Evolutionary conservation across 2,113 vertebrate species (phyloP), one percentile per base, ranked within the genome.

Genomic region (Amazona guildingii): DNA sequence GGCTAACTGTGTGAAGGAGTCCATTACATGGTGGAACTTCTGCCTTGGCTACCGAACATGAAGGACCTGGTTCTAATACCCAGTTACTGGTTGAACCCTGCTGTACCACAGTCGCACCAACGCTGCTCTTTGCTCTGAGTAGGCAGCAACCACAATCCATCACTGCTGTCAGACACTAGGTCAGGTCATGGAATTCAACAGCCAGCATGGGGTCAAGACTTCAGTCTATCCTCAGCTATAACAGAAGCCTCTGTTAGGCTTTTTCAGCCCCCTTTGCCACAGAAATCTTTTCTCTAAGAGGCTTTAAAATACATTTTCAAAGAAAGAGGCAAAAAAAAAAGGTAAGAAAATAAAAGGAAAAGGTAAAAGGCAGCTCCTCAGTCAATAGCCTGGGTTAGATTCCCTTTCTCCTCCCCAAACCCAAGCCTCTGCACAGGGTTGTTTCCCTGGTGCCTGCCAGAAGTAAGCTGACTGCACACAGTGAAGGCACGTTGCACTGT

Each of bases 211-310:
- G 80, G 81, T 95, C 85, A 89, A 49, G 57, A 8, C 57, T 35
- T 27, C 72, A 33, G 46, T 25, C 72, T 88, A 14, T 11, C 55
- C 74, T 91, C 69, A 54, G 75, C 83, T 89, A 9, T 6, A 39
- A 91, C 69, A 97, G 91, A 92, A 80, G 73, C 21, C 81, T 88
- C 92, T 86, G 93, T 97, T 79, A 41, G 39, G 52, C 59, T 75
- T 91, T 91, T 94, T 55, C 83, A 86, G 67, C 37, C 81, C 83
- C 48, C 35, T 41, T 44, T 77, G 48, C 80, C 83, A 95, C 83
- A 96, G 77, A 90, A 92, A 95, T 73, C 63, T 68, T 94, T 87
- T 76, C 41, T 90, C 59, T 51, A 57, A 62, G 92, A 64, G 68
- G 55, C 11, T 43, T 75, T 68, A 88, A 23, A 49, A 46, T 39